Evolutionary conservation across 2,888 invertebrate genomes (phyloP), one percentile per base, ranked within the genome.

Genomic region (Strigamia crassipes): DNA sequence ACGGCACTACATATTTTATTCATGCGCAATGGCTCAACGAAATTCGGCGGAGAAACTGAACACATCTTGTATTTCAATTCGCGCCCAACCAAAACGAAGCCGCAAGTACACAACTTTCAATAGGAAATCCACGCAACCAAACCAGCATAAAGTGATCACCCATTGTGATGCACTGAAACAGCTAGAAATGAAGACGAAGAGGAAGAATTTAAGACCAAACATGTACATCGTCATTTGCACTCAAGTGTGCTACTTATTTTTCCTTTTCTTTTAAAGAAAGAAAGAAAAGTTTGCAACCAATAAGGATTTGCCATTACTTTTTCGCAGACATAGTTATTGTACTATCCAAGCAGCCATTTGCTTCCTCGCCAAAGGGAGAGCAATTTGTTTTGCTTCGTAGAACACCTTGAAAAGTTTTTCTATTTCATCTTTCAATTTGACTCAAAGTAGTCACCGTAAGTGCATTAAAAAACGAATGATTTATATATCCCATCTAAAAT

Each of bases 321-420:
- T 73, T 27, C 73, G 31, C 9, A 73, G 73, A 73, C 73, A n/a
- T 31, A 13, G 27, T 73, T 73, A 73, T 73, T 73, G 73, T 73
- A 73, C 73, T 66, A 66, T 66, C 27, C 66, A 31, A 73, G 27
- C 73, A 73, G 73, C 31, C 73, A 73, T 27, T 73, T 73, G 73
- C 27, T 27, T 73, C 73, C n/a, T 12, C 73, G 31, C 23, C 73
- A 73, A 23, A 31, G 31, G 73, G 31, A 31, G 73, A n/a, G 27
- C 73, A 73, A 73, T 73, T 73, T 73, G 73, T 73, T 73, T 73
- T 73, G 73, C 73, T 73, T 73, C 73, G 31, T 5, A 27, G 73
- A 73, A 73, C 73, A 73, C 73, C n/a, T 73, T 73, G 73, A 73
- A 66, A 73, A 73, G 73, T 73, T 73, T 31, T 31, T 31, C 31